These are phyloP conservation scores for Unio pictorum DNA, from an alignment of 2,888 invertebrate species.

Conservation along the genomic window DNA sequence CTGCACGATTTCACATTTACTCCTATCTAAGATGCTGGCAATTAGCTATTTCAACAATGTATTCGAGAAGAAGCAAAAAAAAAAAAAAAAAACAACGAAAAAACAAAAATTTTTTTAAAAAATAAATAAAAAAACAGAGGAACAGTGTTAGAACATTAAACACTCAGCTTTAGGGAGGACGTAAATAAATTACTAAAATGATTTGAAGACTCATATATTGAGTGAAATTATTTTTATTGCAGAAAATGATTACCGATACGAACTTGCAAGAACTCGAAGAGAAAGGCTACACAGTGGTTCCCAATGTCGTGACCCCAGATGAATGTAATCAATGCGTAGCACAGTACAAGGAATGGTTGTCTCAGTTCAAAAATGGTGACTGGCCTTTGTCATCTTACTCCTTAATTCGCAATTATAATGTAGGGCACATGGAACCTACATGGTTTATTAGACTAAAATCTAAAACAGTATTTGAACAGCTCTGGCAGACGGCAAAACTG, in stretches of 20 bases:
- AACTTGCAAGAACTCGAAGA: slow-evolving; percentile 36
- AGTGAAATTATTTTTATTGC: too few relatives aligned
- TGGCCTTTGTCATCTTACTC: slow-evolving; percentile 48
- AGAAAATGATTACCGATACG: slow-evolving; percentile 22
- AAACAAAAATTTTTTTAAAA: too few relatives aligned
- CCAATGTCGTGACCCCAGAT: slow-evolving; percentile 31
- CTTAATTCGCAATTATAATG: slow-evolving; percentile 55
- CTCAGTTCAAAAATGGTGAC: slow-evolving; percentile 36
- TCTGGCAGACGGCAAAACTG: slow-evolving; percentile 63
- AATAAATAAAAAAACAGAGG: too few relatives aligned
- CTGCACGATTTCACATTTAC: too few relatives aligned
- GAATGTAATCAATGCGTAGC: slow-evolving; percentile 47
- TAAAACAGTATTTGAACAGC: slow-evolving; percentile 53
- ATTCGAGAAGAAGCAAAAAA: too few relatives aligned
- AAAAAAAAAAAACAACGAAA: too few relatives aligned
- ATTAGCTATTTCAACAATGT: too few relatives aligned
- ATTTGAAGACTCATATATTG: too few relatives aligned
- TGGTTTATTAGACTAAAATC: slow-evolving; percentile 56
- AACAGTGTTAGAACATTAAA: too few relatives aligned
- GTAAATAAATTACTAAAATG: too few relatives aligned
- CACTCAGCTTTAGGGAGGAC: too few relatives aligned
- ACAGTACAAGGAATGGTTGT: slow-evolving; percentile 48
- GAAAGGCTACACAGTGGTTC: slow-evolving; percentile 53
- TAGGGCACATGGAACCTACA: slow-evolving; percentile 52
- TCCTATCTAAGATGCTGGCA: too few relatives aligned